Evolutionary conservation across 92 coral and sea anemone genomes (phyloP), one percentile per base, ranked within the genome.

Genomic region (Heteractis magnifica): DNA sequence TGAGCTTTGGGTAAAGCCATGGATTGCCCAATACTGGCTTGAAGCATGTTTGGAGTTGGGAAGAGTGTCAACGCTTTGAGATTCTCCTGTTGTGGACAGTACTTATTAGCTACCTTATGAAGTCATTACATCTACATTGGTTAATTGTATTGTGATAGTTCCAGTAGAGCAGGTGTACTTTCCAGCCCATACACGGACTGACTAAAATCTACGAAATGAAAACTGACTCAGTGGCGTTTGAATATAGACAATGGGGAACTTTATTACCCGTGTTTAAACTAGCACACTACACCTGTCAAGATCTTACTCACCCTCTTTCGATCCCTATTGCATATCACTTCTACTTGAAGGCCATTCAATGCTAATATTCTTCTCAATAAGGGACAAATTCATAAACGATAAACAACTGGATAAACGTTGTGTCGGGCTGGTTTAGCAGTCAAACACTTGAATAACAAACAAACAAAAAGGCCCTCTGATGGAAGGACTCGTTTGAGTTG

Each of bases 221-320:
- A 71, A 88, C 87, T 34, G 44, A 1, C 44, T 88, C 92, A 84
- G 95, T 86, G 83, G 90, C 90, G 92, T 94, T 93, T 94, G 92
- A 94, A 89, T 94, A 87, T 83, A 91, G 90, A 94, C 98, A 94
- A 94, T 89, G 82, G 93, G 58, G 92, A 93, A 94, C 89, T 94
- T 93, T 87, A 94, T 94, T 94, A 94, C 95, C 81, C 85, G 86
- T 81, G 85, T 89, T 82, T 86, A 83, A 82, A 87, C 90, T 80
- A 84, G 86, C 70, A 12, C 79, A 20, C 78, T 62, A 48, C 98
- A 94, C 98, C 98, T 94, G 98, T 89, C 88, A 50, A 49, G 73
- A 86, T 81, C 88, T 10, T 52, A 7, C 77, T 50, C 77, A 8
- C 49, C 73, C 44, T 20, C 49, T n/a, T 58, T 51, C 26, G 41